These are phyloP conservation scores for Patiria pectinifera DNA, from an alignment of 53 echinoderm and acorn worm species.

Conservation along the genomic window DNA sequence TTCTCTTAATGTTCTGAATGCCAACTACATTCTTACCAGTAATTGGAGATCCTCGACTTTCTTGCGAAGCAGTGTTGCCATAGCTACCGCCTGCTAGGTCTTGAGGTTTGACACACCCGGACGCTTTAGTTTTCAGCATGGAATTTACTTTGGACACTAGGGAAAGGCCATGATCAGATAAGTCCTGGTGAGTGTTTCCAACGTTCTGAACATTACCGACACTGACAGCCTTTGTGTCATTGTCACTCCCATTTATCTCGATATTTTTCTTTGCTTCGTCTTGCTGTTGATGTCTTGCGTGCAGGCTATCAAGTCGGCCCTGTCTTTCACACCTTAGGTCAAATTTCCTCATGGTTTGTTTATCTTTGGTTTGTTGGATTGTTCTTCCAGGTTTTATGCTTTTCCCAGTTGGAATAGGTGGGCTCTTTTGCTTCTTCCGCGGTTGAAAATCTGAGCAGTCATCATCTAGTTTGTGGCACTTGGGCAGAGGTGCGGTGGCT, in stretches of 20 bases:
- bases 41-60: conserved; percentile 46
- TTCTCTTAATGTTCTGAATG: too few species aligned
- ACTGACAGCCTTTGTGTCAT: neutral
- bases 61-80: neutral
- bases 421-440: conserved; percentile 10
- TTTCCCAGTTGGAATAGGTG: neutral
- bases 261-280: neutral
- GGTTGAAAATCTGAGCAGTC: conserved; percentile 38
- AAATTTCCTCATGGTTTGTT: neutral
- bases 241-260: neutral
- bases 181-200: neutral
- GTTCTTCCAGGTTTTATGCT: neutral
- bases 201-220: neutral
- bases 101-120: neutral
- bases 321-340: neutral
- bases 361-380: conserved; percentile 5
- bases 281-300: neutral
- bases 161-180: conserved; percentile 14
- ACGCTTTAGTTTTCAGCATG: neutral
- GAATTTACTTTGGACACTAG: neutral
- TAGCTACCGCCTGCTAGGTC: neutral
- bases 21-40: conserved; percentile 28
- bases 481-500: neutral
- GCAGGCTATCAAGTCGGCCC: neutral
- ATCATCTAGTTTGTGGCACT: neutral